These are phyloP conservation scores for Drosophila meridionalis DNA, from an alignment of 2,888 invertebrate species.

Conservation along the genomic window DNA sequence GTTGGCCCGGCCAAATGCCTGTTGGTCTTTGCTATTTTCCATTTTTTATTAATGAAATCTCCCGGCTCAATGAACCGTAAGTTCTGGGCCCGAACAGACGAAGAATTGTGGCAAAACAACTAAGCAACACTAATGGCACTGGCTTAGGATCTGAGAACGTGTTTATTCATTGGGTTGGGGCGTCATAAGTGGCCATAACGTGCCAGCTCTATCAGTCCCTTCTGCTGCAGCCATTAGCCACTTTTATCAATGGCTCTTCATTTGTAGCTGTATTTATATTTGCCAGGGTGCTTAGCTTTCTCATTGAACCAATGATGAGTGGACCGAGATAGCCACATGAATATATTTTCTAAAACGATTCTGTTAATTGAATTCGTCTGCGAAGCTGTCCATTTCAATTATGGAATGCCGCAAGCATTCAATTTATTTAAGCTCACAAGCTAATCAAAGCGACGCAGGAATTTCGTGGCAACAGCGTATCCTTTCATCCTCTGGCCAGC, in stretches of 20 bases:
- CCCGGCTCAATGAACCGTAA: constrained; percentile 80
- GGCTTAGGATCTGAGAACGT: constrained; percentile 55
- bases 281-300: constrained; percentile 29
- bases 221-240: constrained; percentile 32
- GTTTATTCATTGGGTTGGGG: constrained; percentile 33
- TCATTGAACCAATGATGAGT: constrained; percentile 25
- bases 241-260: constrained; percentile 59
- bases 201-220: constrained; percentile 38
- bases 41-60: constrained; percentile 82
- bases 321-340: constrained; percentile 44
- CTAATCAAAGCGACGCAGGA: constrained; percentile 61
- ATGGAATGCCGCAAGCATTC: constrained; percentile 47
- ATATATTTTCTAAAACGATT: constrained; percentile 36
- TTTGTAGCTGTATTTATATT: constrained; percentile 32
- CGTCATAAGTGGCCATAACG: constrained; percentile 59
- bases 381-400: constrained; percentile 51
- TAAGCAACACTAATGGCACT: constrained; percentile 60
- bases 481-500: constrained; percentile 43
- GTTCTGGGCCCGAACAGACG: constrained; percentile 40
- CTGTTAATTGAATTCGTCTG: constrained; percentile 62
- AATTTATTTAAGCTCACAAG: constrained; percentile 66
- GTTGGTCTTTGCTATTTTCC: constrained; percentile 58
- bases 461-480: constrained; percentile 29
- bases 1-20: constrained; percentile 15
- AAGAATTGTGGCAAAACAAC: constrained; percentile 28